Evolutionary conservation across 53 echinoderm and acorn worm genomes (phyloP), one percentile per base, ranked within the genome.

Genomic region (Holothuria scabra): DNA sequence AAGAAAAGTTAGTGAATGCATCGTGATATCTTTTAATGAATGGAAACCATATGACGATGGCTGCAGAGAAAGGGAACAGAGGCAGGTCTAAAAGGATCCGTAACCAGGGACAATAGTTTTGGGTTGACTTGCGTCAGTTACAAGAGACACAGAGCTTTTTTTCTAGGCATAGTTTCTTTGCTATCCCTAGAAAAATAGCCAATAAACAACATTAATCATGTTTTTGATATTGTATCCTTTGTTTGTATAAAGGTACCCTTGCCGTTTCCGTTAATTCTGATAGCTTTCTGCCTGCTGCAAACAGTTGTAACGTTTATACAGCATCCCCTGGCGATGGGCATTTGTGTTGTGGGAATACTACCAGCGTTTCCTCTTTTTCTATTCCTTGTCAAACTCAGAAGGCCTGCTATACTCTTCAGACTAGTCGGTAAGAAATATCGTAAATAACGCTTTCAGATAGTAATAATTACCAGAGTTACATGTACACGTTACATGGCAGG

Each of bases 331-430:
- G 89, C 84, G 9, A 57, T 89, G 10, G 62, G 46, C 25, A 32
- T 85, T 19, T 61, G 84, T 23, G 44, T 85, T 13, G 67, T 79
- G 8, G 23, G 59, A 0, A 79, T 89, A 30, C 55, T 70, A 28
- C 89, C 89, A 19, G 89, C 85, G 19, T 89, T 89, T 58, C 89
- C 89, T 2, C 84, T 89, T 12, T 79, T 84, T 22, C 61, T 89
- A 16, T 52, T 89, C 46, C 79, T 89, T 41, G 79, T 89, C 59
- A 79, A 84, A 49, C 31, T 89, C 14, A 28, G 65, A 56, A 60
- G 89, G 67, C 89, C 89, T 8, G 21, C 66, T 26, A 22, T 35
- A 14, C 75, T 89, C 49, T 79, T 89, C 19, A 67, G 67, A 60
- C 26, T 33, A 26, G 85, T 89, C 19, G 85, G 89, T 89, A 68